Evolutionary conservation across 2,797 vertebrate species (phyloP).

Genomic region (Sebastes steindachneri): DNA sequence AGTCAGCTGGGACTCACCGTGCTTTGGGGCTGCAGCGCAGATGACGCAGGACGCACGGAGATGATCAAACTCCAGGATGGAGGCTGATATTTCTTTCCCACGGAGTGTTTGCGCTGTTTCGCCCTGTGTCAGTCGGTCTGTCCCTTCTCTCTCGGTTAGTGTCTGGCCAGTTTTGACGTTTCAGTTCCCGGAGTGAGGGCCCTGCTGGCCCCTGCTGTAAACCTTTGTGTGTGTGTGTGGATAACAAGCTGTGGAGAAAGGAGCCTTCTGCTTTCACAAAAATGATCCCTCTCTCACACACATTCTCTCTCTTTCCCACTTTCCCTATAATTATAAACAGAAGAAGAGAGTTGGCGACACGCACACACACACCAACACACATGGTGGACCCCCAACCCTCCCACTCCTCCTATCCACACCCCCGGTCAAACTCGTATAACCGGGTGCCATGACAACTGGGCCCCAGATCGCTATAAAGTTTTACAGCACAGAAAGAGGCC

Average conservation of each 20-base stretch:
- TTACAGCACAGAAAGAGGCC: conserved; percentile 73
- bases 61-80: not conserved
- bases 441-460: conserved; percentile 79
- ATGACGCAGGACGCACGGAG: not conserved
- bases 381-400: not conserved
- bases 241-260: not conserved
- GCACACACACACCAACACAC: not conserved
- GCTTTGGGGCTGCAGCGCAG: not conserved
- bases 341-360: conserved; percentile 16
- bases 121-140: not conserved
- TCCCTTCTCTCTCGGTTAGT: not conserved
- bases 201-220: not conserved
- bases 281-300: not conserved
- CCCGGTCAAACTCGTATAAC: conserved; percentile 77
- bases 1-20: conserved; percentile 1
- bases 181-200: not conserved
- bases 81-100: not conserved
- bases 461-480: conserved; percentile 79
- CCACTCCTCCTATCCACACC: conserved; percentile 4
- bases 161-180: not conserved
- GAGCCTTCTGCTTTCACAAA: not conserved
- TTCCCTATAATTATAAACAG: conserved; percentile 69
- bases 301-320: not conserved
- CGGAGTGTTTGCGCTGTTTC: not conserved
- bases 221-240: not conserved